phyloP scores from a whole-genome alignment of 2,888 invertebrate genomes.

The Clepsis dumicolana region DNA sequence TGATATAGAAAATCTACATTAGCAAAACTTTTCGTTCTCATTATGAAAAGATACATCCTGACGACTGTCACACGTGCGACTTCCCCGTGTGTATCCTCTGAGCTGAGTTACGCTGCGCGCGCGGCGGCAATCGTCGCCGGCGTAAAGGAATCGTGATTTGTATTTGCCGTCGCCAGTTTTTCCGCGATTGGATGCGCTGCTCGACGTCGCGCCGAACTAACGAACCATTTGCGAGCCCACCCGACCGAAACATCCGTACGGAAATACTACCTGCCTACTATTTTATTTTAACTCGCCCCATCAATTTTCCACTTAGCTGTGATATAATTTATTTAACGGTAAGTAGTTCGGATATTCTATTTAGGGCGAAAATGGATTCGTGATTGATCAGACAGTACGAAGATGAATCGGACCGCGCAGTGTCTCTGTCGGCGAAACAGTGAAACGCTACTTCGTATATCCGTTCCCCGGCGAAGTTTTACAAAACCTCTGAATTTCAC shows the following conservation, averaged over 20 bases:
- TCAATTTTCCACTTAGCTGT: constrained; percentile 23
- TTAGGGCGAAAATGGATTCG: constrained; percentile 19
- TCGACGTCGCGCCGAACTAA: constrained; percentile 74
- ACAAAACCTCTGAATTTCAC: background rate
- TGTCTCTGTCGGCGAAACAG: constrained; percentile 17
- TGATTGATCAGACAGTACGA: constrained; percentile 37
- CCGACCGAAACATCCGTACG: constrained; percentile 73
- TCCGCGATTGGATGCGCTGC: constrained; percentile 68
- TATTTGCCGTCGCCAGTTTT: constrained; percentile 77
- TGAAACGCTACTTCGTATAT: background rate
- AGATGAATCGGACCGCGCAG: constrained; percentile 32
- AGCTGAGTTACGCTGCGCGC: background rate
- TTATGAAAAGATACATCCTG: too few species aligned
- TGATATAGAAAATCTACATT: too few species aligned
- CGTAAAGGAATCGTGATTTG: constrained; percentile 71
- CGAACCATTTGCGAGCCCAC: constrained; percentile 74
- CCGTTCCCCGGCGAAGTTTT: background rate
- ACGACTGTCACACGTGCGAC: background rate
- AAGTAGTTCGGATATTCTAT: constrained; percentile 21
- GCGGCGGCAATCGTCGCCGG: constrained; percentile 37
- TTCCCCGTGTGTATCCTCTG: background rate
- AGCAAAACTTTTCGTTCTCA: too few species aligned
- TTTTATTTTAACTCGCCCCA: constrained; percentile 49
- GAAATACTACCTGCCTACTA: constrained; percentile 63
- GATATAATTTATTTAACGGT: constrained; percentile 12